phyloP scores from a whole-genome alignment of 2,888 invertebrate species.

The Serrognathus titanus region DNA sequence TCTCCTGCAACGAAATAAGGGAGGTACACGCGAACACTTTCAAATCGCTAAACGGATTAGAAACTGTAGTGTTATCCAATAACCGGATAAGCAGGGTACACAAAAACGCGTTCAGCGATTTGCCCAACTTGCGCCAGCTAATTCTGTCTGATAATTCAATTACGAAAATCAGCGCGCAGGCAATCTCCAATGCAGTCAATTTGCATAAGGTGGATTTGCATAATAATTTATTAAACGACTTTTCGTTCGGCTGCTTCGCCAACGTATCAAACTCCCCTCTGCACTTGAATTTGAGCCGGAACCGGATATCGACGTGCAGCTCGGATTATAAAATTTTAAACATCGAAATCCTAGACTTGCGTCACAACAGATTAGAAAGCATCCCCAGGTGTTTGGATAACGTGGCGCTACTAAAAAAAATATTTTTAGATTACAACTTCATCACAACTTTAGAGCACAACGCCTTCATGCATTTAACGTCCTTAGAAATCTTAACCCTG shows the following conservation, averaged over 20 bases:
- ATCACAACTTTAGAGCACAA: constrained; percentile 68
- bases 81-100: constrained; percentile 72
- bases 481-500: constrained; percentile 71
- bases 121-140: constrained; percentile 75
- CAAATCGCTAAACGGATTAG: constrained; percentile 66
- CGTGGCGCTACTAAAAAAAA: constrained; percentile 62
- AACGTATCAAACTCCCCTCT: constrained; percentile 66
- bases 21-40: constrained; percentile 68
- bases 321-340: constrained; percentile 54
- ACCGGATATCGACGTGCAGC: constrained; percentile 54
- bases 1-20: constrained; percentile 78
- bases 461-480: constrained; percentile 67
- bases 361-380: constrained; percentile 63
- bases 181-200: constrained; percentile 73
- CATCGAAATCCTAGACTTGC: constrained; percentile 68
- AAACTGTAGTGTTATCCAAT: constrained; percentile 74
- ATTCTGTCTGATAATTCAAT: constrained; percentile 82
- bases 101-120: constrained; percentile 70
- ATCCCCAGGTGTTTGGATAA: constrained; percentile 67
- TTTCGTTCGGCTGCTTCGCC: constrained; percentile 65
- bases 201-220: constrained; percentile 77
- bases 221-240: constrained; percentile 68
- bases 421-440: constrained; percentile 72
- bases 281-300: constrained; percentile 73
- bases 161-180: constrained; percentile 65